Base-by-base conservation (phyloP, 1,140 invertebrate species). In the Drosophila equinoxialis region DNA sequence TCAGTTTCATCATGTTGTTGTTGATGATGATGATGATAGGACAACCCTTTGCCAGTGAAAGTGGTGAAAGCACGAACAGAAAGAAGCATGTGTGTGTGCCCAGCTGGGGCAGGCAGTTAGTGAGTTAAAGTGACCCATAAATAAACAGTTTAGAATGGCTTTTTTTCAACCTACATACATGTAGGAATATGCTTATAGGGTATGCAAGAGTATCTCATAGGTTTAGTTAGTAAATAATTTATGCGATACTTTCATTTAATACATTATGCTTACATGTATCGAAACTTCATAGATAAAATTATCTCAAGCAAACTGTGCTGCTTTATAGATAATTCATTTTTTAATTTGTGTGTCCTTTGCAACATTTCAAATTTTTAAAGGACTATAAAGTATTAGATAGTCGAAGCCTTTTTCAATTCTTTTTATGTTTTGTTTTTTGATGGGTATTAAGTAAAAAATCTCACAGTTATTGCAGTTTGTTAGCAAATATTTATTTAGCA, bases 41-140 rank as follows among this genome's bases (percentile, higher is more conserved):
- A 68, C 70, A 87, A 80, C 83, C 83, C 84, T 86, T 87, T 45
- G 20, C 65, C 45, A 69, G 73, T 68, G 67, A 84, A 84, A 84
- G 81, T 69, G 59, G 81, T 74, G 74, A 84, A 84, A 77, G 81
- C 61, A 45, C 11, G 71, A 77, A 70, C 17, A 51, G 45, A 4
- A 23, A 74, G 70, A 48, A 41, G 55, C 51, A 33, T 66, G 68
- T 74, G 66, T 74, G 65, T 77, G n/a, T 65, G 66, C 74, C 60
- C 83, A 86, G 68, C 81, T 79, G 79, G 79, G 79, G 23, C 2
- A 23, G 17, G 41, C 17, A 68, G 71, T 7, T 58, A 10, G 11
- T 55, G 54, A 55, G 77, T 77, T 77, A 89, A 84, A 76, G 70
- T 89, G 83, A 87, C 83, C 83, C 84, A 73, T 89, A 87, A 87